These are phyloP conservation scores for Mus pahari DNA, from an alignment of 2,113 vertebrate genomes.

Conservation along the genomic window DNA sequence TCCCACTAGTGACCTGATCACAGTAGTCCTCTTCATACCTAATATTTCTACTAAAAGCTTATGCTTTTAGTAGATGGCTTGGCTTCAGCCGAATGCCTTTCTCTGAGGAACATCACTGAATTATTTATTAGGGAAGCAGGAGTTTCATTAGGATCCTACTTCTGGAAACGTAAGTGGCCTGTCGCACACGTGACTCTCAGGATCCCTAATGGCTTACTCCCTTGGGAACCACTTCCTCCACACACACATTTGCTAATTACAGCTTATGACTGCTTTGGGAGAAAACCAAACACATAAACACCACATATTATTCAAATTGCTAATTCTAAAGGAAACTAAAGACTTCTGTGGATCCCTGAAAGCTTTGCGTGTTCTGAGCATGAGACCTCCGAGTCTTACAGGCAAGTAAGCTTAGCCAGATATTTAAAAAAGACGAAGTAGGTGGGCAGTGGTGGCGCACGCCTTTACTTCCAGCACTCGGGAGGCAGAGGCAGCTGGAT, in stretches of 20 bases:
- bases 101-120: background rate
- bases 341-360: background rate
- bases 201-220: background rate
- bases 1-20: background rate
- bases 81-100: background rate
- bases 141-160: background rate
- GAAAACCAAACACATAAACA: background rate
- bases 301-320: background rate
- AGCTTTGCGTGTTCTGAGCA: no score
- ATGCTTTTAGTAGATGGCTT: background rate
- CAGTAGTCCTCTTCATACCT: background rate
- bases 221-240: background rate
- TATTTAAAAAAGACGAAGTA: background rate
- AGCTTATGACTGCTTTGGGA: background rate
- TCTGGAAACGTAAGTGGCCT: no score
- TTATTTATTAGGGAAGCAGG: constrained; percentile 31
- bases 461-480: background rate
- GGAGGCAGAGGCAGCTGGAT: background rate
- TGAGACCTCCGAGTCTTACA: background rate
- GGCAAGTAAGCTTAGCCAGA: background rate
- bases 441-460: background rate
- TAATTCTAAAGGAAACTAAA: constrained; percentile 48
- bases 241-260: background rate
- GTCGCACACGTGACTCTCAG: background rate
- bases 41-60: background rate